Base-by-base conservation (phyloP, 2,797 vertebrate species). In the Argyrosomus regius region DNA sequence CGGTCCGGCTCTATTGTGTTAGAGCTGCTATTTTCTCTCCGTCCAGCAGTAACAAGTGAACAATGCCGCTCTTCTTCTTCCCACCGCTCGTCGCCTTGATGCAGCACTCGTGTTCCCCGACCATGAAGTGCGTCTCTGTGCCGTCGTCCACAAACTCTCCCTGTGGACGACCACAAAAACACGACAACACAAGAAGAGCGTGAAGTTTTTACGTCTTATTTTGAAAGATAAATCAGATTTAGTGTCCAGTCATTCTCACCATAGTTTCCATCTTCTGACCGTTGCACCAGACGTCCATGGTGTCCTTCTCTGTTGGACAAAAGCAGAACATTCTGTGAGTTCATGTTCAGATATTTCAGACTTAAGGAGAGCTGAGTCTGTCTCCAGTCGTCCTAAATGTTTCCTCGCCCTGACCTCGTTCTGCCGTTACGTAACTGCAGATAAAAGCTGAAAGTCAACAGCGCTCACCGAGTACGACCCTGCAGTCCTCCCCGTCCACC, bases 221-320 rank as follows among this genome's bases (percentile, higher is more conserved):
- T 45, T 45, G 13, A 45, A 45, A 45, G 43, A 39, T 3, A 39
- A 2, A 39, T 39, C 35, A 39, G 35, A 39, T 9, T 9, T 5
- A 31, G 28, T 5, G 31, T 31, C 31, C 3, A 28, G 11, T 46
- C 11, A 28, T 1, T 92, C 96, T 63, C 94, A 99, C 98, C 92
- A 80, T 96, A 0, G 97, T 97, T 80, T 98, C 96, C 95, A 97
- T 88, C 78, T 97, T 98, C 85, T 96, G 91, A 7, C 98, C 98
- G 0, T 99, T 98, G 93, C 97, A 98, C 98, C 98, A 99, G 12
- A 99, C 95, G 6, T 99, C 97, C 97, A 99, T 97, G 0, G 97
- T 98, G 90, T 99, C 97, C 86, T 98, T 99, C 86, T 99, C 98
- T 99, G 93, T 81, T 1, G 70, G 57, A 75, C 18, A 35, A 0